A percentile compares a stretch with the other conserved stretches of the same genome.
These are phyloP conservation scores for Patella depressa DNA, from an alignment of 2,888 invertebrate genomes.

Conservation along the genomic window DNA sequence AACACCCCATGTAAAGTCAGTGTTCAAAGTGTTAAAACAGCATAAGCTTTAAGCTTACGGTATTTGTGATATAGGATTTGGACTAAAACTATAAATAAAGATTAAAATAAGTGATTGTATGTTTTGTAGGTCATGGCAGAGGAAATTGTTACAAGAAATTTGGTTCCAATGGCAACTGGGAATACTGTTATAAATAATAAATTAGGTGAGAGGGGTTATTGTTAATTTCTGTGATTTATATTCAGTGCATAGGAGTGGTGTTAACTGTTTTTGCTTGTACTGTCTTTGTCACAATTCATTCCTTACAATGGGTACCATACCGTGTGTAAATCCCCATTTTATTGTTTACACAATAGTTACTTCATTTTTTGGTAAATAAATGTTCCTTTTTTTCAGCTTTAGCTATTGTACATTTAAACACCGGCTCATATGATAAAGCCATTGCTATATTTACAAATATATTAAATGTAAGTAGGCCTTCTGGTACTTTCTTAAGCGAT, in stretches of 20 bases:
- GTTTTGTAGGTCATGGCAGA: conserved; percentile 53
- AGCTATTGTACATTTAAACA: conserved; percentile 53
- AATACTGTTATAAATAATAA: conserved; percentile 49
- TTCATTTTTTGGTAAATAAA: neutral
- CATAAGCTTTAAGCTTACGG: too few species aligned
- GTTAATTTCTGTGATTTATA: neutral
- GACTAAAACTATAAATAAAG: conserved; percentile 13
- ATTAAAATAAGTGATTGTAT: conserved; percentile 15
- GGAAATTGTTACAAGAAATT: conserved; percentile 45
- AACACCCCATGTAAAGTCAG: too few species aligned
- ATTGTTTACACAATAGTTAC: neutral
- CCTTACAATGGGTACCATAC: too few species aligned
- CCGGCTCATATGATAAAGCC: conserved; percentile 51
- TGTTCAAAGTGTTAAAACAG: too few species aligned
- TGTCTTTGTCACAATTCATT: too few species aligned
- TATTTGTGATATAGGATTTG: neutral
- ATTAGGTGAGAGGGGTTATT: conserved; percentile 41
- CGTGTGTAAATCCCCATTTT: too few species aligned
- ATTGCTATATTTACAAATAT: conserved; percentile 41
- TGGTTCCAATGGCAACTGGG: conserved; percentile 53
- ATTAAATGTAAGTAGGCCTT: conserved; percentile 38
- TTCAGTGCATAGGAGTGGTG: too few species aligned
- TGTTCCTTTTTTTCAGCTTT: conserved; percentile 40
- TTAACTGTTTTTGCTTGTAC: too few species aligned
- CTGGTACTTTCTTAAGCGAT: too few species aligned